Conservation (phyloP, 1,140 invertebrate genomes). For the Heliconius hewitsoni region DNA sequence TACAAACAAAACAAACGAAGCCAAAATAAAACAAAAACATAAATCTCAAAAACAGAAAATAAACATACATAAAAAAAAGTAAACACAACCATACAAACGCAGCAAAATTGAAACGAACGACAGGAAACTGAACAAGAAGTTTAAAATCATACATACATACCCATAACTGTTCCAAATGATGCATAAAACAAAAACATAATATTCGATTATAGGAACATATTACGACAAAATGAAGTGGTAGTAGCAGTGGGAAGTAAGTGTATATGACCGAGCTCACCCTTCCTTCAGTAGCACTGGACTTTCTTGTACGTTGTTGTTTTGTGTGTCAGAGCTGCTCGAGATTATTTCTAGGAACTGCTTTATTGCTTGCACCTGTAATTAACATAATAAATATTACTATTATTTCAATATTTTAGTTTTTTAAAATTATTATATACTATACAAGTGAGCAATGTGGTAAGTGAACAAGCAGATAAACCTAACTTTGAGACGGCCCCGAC, state of each 20-base stretch:
- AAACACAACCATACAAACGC: slow-evolving; percentile 12
- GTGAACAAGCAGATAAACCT: no score
- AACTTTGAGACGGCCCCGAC: no score
- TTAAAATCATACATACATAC: slow-evolving; percentile 58
- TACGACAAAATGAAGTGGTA: slow-evolving; percentile 34
- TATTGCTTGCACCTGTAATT: slow-evolving; percentile 84
- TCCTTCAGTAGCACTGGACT: slow-evolving; percentile 93
- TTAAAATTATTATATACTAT: no score
- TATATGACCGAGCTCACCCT: slow-evolving; percentile 85
- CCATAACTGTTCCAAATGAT: slow-evolving; percentile 67
- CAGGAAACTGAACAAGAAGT: slow-evolving; percentile 25
- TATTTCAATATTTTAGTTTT: no score
- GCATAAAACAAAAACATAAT: slow-evolving; percentile 51
- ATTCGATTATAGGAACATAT: slow-evolving; percentile 32
- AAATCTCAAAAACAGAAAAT: slow-evolving; percentile 12
- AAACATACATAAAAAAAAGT: neutral
- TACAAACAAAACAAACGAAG: slow-evolving; percentile 15
- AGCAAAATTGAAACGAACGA: slow-evolving; percentile 7
- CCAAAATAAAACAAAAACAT: neutral
- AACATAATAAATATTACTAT: neutral
- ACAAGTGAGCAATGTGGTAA: no score
- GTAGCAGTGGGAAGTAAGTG: slow-evolving; percentile 5
- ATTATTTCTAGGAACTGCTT: slow-evolving; percentile 95
- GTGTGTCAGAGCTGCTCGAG: slow-evolving; percentile 86
- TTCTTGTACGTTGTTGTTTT: slow-evolving; percentile 82